Conservation (phyloP, 1,140 invertebrate species). For the Drosophila aff. region DNA sequence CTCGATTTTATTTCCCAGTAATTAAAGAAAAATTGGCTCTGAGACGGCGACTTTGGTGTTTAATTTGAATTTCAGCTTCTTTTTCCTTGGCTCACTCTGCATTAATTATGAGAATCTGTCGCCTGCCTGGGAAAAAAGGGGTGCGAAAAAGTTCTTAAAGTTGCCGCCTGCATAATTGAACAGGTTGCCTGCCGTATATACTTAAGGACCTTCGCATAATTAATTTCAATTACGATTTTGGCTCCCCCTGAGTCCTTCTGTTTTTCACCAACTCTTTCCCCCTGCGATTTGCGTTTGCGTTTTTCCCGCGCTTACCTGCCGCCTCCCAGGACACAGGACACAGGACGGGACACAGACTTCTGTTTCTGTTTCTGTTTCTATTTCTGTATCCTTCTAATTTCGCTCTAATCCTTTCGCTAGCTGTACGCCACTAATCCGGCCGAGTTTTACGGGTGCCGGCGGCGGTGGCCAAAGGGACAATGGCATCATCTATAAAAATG, state of each 20-base stretch:
- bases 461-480: conserved; percentile 54
- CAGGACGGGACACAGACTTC: conserved; percentile 1
- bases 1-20: background rate
- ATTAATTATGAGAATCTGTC: conserved; percentile 78
- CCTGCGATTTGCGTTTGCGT: background rate
- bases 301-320: conserved; percentile 25
- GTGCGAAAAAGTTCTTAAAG: conserved; percentile 27
- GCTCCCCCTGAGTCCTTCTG: background rate
- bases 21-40: background rate
- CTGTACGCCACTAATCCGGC: conserved; percentile 78
- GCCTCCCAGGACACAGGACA: background rate
- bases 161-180: conserved; percentile 50
- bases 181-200: conserved; percentile 31
- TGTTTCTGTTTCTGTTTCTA: background rate
- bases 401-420: conserved; percentile 71
- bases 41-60: background rate
- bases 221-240: conserved; percentile 57
- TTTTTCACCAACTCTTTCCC: background rate
- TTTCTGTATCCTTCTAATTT: conserved; percentile 57
- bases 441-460: conserved; percentile 74
- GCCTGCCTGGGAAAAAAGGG: conserved; percentile 16
- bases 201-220: conserved; percentile 64
- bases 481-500: conserved; percentile 82
- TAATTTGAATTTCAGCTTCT: conserved; percentile 1
- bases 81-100: conserved; percentile 31